Base-by-base conservation (phyloP, 2,888 invertebrate genomes). In the Pyrochroa serraticornis region DNA sequence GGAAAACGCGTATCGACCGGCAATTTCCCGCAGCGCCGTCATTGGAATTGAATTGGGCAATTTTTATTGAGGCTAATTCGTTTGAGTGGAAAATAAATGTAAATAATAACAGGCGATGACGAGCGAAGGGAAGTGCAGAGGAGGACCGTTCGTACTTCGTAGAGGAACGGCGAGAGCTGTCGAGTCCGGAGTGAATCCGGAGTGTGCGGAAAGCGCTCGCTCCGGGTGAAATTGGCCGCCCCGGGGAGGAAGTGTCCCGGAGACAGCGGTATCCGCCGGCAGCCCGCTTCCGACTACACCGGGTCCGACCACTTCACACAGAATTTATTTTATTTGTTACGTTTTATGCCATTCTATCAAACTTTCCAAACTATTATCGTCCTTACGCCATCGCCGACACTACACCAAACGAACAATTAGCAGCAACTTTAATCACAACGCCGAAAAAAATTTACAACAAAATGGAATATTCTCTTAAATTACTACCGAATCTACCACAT, bases 241-340 rank as follows among this genome's bases (percentile, higher is more conserved):
- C 78, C 78, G 79, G 78, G 76, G 79, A 79, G 80, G 80, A 80
- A 79, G 78, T 77, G 77, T 75, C 78, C 81, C 80, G 80, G 79
- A 80, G 81, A 79, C 79, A 80, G 80, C 80, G 80, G 79, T 79
- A 79, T 80, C 80, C 80, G 80, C 79, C 75, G 74, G 70, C 75
- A 73, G 74, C 75, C 74, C 74, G 76, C 73, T 75, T 73, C 75
- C 76, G 75, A 56, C 56, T 72, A 74, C 72, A 65, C 67, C 69
- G 72, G 71, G 69, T 70, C 75, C 74, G 69, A 71, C 74, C 73
- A 74, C 74, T 73, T 72, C 71, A 72, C 73, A 72, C 69, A 63
- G 71, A 72, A 74, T 72, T 72, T 72, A 72, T 74, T 73, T 71
- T 73, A 71, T 72, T 72, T 65, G 60, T 62, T 64, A 58, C 60